Percentiles rank a stretch among this genome's conserved stretches.
Conservation (phyloP, 2,113 vertebrate species). For the Tringa solitaria region DNA sequence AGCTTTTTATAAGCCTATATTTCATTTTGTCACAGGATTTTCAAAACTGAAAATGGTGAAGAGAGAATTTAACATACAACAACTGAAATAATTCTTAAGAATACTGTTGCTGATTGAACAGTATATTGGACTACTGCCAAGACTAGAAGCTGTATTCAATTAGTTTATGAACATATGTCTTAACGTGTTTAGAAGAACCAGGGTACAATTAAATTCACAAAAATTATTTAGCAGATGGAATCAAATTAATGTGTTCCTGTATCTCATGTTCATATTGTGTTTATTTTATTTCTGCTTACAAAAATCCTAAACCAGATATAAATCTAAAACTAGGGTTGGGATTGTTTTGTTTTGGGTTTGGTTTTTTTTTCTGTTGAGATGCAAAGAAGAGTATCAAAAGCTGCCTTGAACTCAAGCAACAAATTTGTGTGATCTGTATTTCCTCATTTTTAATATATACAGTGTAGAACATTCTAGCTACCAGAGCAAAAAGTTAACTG, state of each 20-base stretch:
- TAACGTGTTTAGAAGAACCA: not conserved
- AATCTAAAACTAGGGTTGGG: not conserved
- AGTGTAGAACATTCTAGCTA: not conserved
- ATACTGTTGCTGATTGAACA: not conserved
- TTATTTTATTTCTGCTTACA: not conserved
- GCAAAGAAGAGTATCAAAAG: not conserved
- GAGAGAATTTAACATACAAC: not conserved
- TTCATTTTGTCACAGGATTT: not conserved
- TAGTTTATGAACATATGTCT: slow-evolving; percentile 36
- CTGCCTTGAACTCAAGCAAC: not conserved
- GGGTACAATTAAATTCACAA: slow-evolving; percentile 2
- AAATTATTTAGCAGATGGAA: slow-evolving; percentile 28
- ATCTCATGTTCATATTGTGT: not conserved
- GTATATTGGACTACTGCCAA: not conserved
- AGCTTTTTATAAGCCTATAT: not conserved
- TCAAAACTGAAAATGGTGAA: not conserved
- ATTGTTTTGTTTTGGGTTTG: not conserved
- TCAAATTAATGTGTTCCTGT: not conserved
- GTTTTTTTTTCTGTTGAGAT: not conserved
- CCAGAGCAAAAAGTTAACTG: not conserved
- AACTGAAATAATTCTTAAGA: not conserved
- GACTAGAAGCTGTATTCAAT: not conserved
- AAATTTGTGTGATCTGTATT: not conserved
- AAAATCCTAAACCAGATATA: not conserved
- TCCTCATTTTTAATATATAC: not conserved